Evolutionary conservation across 2,797 vertebrate genomes (phyloP).

Genomic region (Bryconaethiops microstoma): DNA sequence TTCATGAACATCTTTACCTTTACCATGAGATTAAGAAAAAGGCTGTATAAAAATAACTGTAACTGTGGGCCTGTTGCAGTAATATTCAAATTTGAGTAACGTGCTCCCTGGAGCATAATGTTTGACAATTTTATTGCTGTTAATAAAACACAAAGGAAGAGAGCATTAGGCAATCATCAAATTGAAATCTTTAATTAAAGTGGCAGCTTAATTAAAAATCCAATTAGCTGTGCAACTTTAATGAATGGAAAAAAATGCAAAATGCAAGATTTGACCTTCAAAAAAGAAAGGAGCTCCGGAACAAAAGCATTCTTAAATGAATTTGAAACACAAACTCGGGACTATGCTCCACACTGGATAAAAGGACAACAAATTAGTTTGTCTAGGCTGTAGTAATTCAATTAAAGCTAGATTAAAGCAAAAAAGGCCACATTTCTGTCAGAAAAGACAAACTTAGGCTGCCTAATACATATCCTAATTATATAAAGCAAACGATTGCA

Average conservation of each 20-base stretch:
- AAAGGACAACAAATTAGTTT: conserved; percentile 58
- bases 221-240: conserved; percentile 73
- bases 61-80: conserved; percentile 47
- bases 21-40: conserved; percentile 16
- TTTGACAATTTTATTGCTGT: conserved; percentile 74
- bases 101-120: conserved; percentile 61
- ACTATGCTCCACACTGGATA: conserved; percentile 53
- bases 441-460: background rate
- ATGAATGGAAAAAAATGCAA: conserved; percentile 66
- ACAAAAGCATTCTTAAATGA: conserved; percentile 56
- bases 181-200: conserved; percentile 76
- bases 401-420: conserved; percentile 57
- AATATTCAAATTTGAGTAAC: conserved; percentile 66
- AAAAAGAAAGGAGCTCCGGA: conserved; percentile 53
- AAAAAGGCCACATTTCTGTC: background rate
- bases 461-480: background rate
- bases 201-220: conserved; percentile 78
- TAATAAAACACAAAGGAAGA: conserved; percentile 69
- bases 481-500: background rate
- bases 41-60: background rate
- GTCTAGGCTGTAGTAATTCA: conserved; percentile 52
- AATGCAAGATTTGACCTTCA: conserved; percentile 73
- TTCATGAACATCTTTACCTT: conserved; percentile 31
- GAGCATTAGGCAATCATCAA: conserved; percentile 68
- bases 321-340: conserved; percentile 45